Conservation (phyloP, 2,113 vertebrate genomes). For the Columbina picui region DNA sequence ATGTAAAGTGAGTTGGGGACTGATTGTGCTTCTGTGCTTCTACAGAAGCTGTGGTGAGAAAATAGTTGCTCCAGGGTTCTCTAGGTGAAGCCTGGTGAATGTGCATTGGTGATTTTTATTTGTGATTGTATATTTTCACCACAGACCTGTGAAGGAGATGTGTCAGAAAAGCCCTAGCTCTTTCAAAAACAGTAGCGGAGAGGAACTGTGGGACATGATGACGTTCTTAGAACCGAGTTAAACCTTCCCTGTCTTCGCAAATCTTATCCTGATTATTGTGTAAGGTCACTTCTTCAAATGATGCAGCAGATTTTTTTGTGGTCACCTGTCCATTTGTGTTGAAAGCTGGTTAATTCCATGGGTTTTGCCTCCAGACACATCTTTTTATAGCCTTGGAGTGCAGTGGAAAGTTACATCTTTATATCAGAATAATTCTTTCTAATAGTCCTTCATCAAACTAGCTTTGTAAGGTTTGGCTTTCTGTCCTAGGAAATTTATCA, state of each 20-base stretch:
- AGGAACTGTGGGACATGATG: not conserved
- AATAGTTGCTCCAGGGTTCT: not conserved
- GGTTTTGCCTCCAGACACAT: not conserved
- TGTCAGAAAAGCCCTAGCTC: not conserved
- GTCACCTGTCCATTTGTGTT: fast-evolving
- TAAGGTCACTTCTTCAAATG: not conserved
- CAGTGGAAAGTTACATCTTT: not conserved
- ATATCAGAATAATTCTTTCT: not conserved
- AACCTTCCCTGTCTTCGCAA: not conserved
- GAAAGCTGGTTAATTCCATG: not conserved
- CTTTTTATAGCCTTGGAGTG: not conserved
- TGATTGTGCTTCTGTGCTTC: not conserved
- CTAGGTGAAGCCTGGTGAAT: not conserved
- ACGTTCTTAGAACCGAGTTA: not conserved
- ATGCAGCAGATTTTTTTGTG: fast-evolving
- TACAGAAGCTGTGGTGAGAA: not conserved
- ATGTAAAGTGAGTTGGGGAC: not conserved
- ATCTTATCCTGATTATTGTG: not conserved
- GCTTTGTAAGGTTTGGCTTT: not conserved
- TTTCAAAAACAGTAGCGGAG: not conserved
- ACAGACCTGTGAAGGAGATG: not conserved
- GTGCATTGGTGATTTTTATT: not conserved
- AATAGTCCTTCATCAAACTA: not conserved
- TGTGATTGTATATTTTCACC: not conserved
- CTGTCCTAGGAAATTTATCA: not conserved